A percentile compares a stretch with the other conserved stretches of the same genome.
These are phyloP conservation scores for Conus ventricosus DNA, from an alignment of 1,140 invertebrate genomes.

Conservation along the genomic window DNA sequence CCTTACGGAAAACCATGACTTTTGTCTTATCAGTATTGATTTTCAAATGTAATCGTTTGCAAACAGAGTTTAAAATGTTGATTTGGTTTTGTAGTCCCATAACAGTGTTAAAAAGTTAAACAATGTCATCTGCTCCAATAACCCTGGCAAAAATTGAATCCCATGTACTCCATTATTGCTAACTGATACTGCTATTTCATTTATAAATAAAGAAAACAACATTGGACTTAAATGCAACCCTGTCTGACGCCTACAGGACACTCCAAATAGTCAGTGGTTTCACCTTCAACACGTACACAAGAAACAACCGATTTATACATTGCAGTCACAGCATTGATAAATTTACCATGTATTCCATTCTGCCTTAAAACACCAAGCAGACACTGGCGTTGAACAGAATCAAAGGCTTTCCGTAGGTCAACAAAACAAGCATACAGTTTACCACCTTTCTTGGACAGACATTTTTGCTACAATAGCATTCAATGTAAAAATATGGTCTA, in stretches of 20 bases:
- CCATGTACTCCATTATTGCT: constrained; percentile 15
- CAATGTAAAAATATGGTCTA: background rate
- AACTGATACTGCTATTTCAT: constrained; percentile 30
- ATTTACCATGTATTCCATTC: constrained; percentile 7
- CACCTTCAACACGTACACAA: constrained; percentile 1
- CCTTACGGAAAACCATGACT: constrained; percentile 2
- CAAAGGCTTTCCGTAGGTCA: constrained; percentile 19
- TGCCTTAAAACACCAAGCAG: background rate
- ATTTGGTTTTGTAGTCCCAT: constrained; percentile 7
- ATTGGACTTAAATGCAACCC: constrained; percentile 28
- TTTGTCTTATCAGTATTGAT: background rate
- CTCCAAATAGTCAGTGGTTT: background rate
- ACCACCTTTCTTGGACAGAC: constrained; percentile 2
- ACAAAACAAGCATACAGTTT: constrained; percentile 25
- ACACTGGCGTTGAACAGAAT: constrained; percentile 5
- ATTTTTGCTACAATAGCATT: constrained; percentile 1
- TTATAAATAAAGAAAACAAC: constrained; percentile 35
- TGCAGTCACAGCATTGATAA: constrained; percentile 11
- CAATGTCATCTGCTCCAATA: constrained; percentile 38
- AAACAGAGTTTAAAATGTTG: background rate
- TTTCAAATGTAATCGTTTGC: background rate
- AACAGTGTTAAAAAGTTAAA: constrained; percentile 4
- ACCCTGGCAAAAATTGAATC: constrained; percentile 13
- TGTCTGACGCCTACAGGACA: constrained; percentile 11
- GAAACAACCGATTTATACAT: constrained; percentile 26